Base-by-base conservation (phyloP, 2,888 invertebrate genomes). In the Leptopilina drosophilae region DNA sequence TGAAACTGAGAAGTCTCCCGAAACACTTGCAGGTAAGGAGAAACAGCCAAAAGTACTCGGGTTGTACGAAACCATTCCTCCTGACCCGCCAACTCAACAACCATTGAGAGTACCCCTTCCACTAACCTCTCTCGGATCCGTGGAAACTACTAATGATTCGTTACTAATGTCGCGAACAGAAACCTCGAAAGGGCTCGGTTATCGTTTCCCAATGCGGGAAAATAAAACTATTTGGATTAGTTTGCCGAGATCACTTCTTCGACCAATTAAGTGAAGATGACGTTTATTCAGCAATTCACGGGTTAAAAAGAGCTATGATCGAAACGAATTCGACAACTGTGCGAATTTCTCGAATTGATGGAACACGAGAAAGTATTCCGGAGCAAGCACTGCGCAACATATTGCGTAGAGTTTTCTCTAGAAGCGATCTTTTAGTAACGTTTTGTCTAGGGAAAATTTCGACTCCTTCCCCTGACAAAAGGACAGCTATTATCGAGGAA, bases 401-500 rank as follows among this genome's bases (percentile, higher is more conserved):
- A 46, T 15, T 53, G 11, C 49, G 49, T 20, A 49, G 26, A 9
- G 49, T 67, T 1, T 67, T 67, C 20, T 20, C 49, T 0, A 49
- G 12, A 49, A 49, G 67, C 4, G 26, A 67, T 15, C 6, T 15
- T 5, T 49, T 0, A 6, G 42, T 66, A 7, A 66, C 42, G 0
- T 42, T 66, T 9, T 66, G 42, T 33, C 5, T 64, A 8, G 66
- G 78, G 0, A 42, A 53, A 15, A 14, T 82, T 1, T 20, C 20
- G 4, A 42, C 69, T 33, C 77, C 82, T 1, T 65, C 65, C 6
- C 8, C 3, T 1, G 46, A 79, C 0, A 49, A 76, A 40, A 69
- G 77, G 9, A 40, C 67, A 8, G 12, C 65, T 33, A 76, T 83
- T 9, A 67, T 82, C 5, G 20, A 80, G 11, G 82, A 82, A 76